Conservation (phyloP, 2,797 vertebrate species). For the Sebastes itinus region DNA sequence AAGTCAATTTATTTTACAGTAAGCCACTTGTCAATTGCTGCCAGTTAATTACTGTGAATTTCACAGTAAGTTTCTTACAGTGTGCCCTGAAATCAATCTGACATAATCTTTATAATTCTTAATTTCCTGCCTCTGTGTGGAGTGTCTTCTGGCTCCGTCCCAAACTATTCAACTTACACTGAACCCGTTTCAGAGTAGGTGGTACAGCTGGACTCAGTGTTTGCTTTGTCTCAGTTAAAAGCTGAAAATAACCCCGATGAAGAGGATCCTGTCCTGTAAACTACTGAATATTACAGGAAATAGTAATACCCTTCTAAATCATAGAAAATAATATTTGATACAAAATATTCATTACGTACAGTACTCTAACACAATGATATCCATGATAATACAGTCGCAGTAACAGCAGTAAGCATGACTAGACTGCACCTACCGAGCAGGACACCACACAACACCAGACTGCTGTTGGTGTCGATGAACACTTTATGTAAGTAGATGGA, state of each 20-base stretch:
- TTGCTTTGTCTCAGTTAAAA: neutral
- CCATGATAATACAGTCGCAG: neutral
- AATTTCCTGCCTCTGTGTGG: neutral
- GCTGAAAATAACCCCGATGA: neutral
- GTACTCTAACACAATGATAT: neutral
- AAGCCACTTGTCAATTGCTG: no score
- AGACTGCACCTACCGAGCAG: neutral
- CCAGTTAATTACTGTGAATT: no score
- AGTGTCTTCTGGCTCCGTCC: neutral
- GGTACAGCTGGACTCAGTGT: neutral
- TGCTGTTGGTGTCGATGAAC: neutral
- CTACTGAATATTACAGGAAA: neutral
- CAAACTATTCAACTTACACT: neutral
- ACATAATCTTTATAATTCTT: neutral
- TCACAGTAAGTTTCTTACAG: no score
- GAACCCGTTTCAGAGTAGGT: neutral
- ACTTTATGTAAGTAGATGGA: neutral
- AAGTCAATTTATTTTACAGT: no score
- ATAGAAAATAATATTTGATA: neutral
- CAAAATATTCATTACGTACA: no score
- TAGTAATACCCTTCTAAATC: neutral
- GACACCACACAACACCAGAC: neutral
- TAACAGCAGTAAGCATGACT: neutral
- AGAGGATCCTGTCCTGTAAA: neutral
- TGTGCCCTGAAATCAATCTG: no score